These are phyloP conservation scores for Paguma larvata DNA, from an alignment of 2,797 vertebrate genomes.

Conservation along the genomic window DNA sequence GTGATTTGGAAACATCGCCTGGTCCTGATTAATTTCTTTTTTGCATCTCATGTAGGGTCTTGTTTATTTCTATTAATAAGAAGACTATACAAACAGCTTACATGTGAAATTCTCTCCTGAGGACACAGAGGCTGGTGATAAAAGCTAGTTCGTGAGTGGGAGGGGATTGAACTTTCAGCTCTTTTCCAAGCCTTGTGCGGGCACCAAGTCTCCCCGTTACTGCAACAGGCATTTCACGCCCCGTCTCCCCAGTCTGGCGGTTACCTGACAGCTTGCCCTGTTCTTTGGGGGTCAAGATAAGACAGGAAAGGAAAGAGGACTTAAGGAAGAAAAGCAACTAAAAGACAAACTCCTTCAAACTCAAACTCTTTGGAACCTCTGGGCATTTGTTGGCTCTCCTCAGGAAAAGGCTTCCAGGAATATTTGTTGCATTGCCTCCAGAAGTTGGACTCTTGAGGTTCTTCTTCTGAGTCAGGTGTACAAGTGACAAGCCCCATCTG, in stretches of 20 bases:
- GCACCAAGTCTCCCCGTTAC: background rate
- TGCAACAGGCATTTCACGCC: background rate
- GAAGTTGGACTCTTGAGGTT: background rate
- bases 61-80: slow-evolving; percentile 73
- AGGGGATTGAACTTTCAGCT: slow-evolving; percentile 5
- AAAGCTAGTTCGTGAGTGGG: background rate
- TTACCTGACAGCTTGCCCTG: background rate
- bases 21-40: slow-evolving; percentile 72
- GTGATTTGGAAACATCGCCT: slow-evolving; percentile 67
- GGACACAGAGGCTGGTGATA: background rate
- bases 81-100: slow-evolving; percentile 64
- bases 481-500: background rate
- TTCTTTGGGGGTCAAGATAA: background rate
- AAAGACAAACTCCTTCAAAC: background rate
- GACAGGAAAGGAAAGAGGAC: background rate
- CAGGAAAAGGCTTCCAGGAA: slow-evolving; percentile 17
- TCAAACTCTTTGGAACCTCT: background rate
- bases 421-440: background rate
- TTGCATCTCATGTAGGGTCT: slow-evolving; percentile 25
- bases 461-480: background rate
- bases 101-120: slow-evolving; percentile 10
- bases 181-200: background rate
- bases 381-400: background rate
- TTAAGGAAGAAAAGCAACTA: background rate
- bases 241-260: background rate